These are phyloP conservation scores for Henricia sp. DNA, from an alignment of 53 echinoderm and acorn worm species.

Conservation along the genomic window DNA sequence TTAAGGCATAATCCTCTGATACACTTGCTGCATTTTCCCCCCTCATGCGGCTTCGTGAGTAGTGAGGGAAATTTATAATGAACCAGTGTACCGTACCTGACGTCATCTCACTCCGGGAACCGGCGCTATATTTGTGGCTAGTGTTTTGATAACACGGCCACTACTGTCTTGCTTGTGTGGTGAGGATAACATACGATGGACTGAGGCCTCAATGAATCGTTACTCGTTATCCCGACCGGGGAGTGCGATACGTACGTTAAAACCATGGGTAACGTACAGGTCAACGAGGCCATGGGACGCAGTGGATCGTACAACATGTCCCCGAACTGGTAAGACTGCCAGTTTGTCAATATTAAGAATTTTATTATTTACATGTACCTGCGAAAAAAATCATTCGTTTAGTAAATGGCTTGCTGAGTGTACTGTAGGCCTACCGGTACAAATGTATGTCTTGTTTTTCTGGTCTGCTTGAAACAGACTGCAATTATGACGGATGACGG, in stretches of 20 bases:
- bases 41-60: background rate
- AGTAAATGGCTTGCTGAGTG: too few species aligned
- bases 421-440: too few species aligned
- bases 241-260: background rate
- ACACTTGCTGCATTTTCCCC: background rate
- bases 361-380: too few species aligned
- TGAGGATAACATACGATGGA: background rate
- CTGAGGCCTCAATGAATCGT: background rate
- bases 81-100: conserved; percentile 8
- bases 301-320: conserved; percentile 68
- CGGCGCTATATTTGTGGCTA: background rate
- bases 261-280: conserved; percentile 59
- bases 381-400: too few species aligned
- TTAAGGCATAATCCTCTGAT: background rate
- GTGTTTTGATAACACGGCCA: background rate
- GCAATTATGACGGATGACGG: too few species aligned
- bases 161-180: background rate
- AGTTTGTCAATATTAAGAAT: too few species aligned
- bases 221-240: background rate
- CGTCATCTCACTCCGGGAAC: conserved; percentile 15
- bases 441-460: too few species aligned
- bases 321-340: conserved; percentile 51
- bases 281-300: conserved; percentile 55
- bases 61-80: conserved; percentile 13
- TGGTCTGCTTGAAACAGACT: too few species aligned